Conservation (phyloP, 2,888 invertebrate species). For the Drosophila seclusa region DNA sequence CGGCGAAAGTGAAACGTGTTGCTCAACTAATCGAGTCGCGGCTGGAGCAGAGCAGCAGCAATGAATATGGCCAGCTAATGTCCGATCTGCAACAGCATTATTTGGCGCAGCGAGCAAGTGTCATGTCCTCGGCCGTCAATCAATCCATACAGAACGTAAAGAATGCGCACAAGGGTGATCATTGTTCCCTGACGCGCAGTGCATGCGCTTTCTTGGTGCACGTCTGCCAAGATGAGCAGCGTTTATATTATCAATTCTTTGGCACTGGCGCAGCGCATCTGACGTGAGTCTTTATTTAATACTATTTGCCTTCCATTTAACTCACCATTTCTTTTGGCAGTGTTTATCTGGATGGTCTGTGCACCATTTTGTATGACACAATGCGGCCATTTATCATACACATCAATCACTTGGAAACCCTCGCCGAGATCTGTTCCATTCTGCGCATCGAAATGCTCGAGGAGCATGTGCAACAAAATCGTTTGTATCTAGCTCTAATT, state of each 20-base stretch:
- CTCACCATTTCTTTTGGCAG: conserved; percentile 81
- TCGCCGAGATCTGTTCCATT: conserved; percentile 98
- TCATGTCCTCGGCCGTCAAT: conserved; percentile 90
- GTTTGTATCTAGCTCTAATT: conserved; percentile 85
- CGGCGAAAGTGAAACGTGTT: conserved; percentile 92
- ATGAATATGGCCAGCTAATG: conserved; percentile 91
- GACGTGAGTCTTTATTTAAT: conserved; percentile 85
- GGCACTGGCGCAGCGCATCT: conserved; percentile 88
- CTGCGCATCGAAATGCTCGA: conserved; percentile 95
- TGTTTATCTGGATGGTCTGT: conserved; percentile 93
- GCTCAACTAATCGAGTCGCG: conserved; percentile 93
- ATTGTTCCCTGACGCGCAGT: conserved; percentile 93
- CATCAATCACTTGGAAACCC: conserved; percentile 98
- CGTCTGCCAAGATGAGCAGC: conserved; percentile 97
- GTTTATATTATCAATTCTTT: conserved; percentile 96
- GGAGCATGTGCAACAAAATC: conserved; percentile 94
- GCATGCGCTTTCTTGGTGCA: conserved; percentile 96
- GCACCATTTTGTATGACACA: conserved; percentile 95
- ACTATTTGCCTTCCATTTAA: not conserved
- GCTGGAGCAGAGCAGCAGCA: conserved; percentile 88
- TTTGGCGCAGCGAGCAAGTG: conserved; percentile 89
- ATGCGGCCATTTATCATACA: conserved; percentile 97
- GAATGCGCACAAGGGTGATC: conserved; percentile 89
- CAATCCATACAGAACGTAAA: conserved; percentile 89
- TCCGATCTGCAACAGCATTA: conserved; percentile 94